Evolutionary conservation across 2,888 invertebrate genomes (phyloP).

Genomic region (Melipona bicolor): DNA sequence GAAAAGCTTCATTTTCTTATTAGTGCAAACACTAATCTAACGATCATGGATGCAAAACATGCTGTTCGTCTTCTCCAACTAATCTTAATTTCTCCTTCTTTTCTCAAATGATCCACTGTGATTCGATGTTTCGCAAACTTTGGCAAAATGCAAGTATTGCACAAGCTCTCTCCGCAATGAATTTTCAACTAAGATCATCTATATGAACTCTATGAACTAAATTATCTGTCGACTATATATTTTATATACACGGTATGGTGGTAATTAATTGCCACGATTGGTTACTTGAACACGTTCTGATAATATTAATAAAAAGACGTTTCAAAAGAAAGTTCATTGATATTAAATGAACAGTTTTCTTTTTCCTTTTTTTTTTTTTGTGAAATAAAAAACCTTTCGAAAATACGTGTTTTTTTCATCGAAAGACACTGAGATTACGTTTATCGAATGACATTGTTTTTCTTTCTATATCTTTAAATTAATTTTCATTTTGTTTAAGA

Average conservation of each 20-base stretch:
- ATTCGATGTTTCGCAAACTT: neutral
- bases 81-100: neutral
- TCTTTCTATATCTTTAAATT: neutral
- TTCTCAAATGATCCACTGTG: neutral
- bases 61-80: slow-evolving; percentile 5
- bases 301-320: neutral
- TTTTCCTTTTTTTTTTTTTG: neutral
- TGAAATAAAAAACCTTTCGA: no score
- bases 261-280: neutral
- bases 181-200: slow-evolving; percentile 2
- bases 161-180: slow-evolving; percentile 31
- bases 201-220: neutral
- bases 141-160: slow-evolving; percentile 32
- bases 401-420: neutral
- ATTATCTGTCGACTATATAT: slow-evolving; percentile 2
- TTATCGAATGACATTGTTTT: neutral
- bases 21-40: slow-evolving; percentile 32
- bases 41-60: slow-evolving; percentile 31
- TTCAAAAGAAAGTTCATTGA: neutral
- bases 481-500: neutral
- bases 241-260: neutral
- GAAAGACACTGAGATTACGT: neutral
- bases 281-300: neutral
- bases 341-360: neutral
- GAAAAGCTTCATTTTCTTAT: slow-evolving; percentile 33